Evolutionary conservation across 2,888 invertebrate genomes (phyloP), one percentile per base, ranked within the genome.

Genomic region (Balanococcus diminutus): DNA sequence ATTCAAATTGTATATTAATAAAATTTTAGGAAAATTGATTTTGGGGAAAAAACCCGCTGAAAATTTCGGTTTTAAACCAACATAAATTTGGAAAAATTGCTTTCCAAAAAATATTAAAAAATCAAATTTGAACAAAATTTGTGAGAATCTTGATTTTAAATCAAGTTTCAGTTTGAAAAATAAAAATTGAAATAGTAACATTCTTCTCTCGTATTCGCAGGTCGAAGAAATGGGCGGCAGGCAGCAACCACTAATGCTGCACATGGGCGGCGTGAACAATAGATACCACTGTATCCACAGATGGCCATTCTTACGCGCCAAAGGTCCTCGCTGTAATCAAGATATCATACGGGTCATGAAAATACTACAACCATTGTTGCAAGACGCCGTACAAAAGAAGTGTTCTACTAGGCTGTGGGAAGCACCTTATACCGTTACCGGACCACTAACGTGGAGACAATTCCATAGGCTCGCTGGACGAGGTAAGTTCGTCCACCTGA

Each of bases 371-470:
- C 98, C 98, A 6, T 91, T 98, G 87, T 92, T 99, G 81, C 98
- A 98, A 90, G 97, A 98, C 90, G 98, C 98, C 87, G 96, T 98
- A 88, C 98, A 98, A 90, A 96, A 96, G 91, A 97, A 97, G 88
- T 95, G 96, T 88, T 94, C 95, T 79, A 91, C 91, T 16, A 92
- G 96, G 88, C 93, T 97, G 91, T 98, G 98, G 96, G 98, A 98
- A 90, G 96, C 97, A 85, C 95, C 95, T 0, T 94, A 95, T 88
- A 95, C 94, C 0, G 97, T 99, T 67, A 95, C 96, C 88, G 99
- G 99, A 0, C 99, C 99, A 39, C 93, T 99, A 16, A 99, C 99
- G 0, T 99, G 99, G 99, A 93, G 98, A 85, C 97, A 98, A 90
- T 98, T 99, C 91, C 98, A 98, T 92, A 93, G 97, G 87, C 92